phyloP scores from a whole-genome alignment of 2,113 vertebrate species.

The Campylorhamphus procurvoides region DNA sequence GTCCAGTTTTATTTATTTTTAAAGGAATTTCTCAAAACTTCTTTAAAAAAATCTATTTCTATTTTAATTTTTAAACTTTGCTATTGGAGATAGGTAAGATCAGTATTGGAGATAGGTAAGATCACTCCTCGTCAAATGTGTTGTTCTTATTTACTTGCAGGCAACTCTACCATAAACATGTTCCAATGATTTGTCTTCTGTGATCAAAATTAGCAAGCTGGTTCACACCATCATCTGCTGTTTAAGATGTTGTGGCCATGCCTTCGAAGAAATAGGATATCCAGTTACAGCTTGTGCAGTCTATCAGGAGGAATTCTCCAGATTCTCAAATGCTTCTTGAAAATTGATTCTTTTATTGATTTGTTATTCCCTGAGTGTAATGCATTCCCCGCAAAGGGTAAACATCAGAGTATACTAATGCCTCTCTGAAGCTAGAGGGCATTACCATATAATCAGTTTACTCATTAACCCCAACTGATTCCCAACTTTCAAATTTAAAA shows the following conservation, averaged over 20 bases:
- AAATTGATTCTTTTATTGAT: constrained; percentile 1
- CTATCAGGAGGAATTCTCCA: background rate
- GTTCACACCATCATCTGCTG: background rate
- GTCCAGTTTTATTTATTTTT: background rate
- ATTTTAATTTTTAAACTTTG: background rate
- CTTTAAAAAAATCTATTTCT: background rate
- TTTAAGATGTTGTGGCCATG: background rate
- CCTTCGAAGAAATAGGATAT: background rate
- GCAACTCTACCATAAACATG: background rate
- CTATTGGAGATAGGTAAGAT: background rate
- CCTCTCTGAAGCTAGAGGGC: background rate
- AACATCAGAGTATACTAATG: background rate
- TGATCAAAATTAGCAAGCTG: background rate
- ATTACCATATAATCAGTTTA: background rate
- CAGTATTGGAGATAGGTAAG: background rate
- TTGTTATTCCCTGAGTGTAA: background rate
- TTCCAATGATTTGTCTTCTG: background rate
- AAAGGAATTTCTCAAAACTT: background rate
- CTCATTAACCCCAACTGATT: background rate
- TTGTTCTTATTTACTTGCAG: background rate
- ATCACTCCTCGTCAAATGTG: background rate
- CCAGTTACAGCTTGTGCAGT: background rate
- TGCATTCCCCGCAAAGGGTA: background rate
- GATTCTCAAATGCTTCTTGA: background rate
- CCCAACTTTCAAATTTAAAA: background rate